Evolutionary conservation across 2,888 invertebrate genomes (phyloP).

Genomic region (Herminia tarsipennalis): DNA sequence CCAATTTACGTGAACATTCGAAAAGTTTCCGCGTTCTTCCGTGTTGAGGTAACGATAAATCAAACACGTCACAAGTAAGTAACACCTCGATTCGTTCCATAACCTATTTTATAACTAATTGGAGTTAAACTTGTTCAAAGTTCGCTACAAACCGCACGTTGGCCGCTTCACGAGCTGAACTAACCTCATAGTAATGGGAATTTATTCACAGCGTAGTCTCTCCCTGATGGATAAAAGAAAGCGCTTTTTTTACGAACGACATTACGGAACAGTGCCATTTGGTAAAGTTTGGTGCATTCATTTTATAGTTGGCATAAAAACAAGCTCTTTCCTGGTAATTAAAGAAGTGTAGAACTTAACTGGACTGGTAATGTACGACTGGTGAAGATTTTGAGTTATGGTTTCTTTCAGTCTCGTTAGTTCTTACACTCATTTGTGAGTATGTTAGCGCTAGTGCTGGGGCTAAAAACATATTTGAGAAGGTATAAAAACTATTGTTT

Average conservation of each 20-base stretch:
- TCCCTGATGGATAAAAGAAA: constrained; percentile 30
- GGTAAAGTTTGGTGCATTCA: neutral
- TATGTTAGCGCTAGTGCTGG: too few relatives aligned
- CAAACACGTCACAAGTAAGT: constrained; percentile 26
- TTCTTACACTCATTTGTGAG: too few relatives aligned
- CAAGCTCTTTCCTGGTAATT: too few relatives aligned
- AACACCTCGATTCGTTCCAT: constrained; percentile 31
- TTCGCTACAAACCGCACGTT: constrained; percentile 39
- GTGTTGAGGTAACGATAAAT: constrained; percentile 22
- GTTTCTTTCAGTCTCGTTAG: too few relatives aligned
- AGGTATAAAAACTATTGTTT: too few relatives aligned
- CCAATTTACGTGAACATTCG: constrained; percentile 25
- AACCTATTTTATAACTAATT: constrained; percentile 43
- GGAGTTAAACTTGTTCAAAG: constrained; percentile 42
- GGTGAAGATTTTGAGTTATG: too few relatives aligned
- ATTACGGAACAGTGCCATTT: constrained; percentile 17
- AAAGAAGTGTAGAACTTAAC: too few relatives aligned
- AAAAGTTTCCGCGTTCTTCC: constrained; percentile 25
- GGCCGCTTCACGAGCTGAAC: constrained; percentile 38
- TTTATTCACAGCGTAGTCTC: constrained; percentile 32
- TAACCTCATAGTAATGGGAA: constrained; percentile 33
- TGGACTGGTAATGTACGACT: too few relatives aligned
- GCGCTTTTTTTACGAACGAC: constrained; percentile 23
- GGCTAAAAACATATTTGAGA: too few relatives aligned
- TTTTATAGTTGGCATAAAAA: neutral